phyloP scores from a whole-genome alignment of 2,113 vertebrate species.

The Thunnus maccoyii region DNA sequence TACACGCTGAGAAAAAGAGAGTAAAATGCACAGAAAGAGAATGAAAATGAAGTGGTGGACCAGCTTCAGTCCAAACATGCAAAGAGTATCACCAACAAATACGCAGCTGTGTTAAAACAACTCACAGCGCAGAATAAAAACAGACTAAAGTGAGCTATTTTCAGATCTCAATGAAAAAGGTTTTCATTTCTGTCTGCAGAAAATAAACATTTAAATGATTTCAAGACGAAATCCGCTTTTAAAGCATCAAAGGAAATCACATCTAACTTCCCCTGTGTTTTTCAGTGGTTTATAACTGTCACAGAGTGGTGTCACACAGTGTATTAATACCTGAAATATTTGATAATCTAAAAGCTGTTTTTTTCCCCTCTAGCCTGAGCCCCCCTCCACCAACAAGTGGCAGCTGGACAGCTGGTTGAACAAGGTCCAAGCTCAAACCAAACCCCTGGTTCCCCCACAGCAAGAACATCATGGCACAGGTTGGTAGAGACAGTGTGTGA shows the following conservation, averaged over 20 bases:
- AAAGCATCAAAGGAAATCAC: background rate
- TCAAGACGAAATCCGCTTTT: background rate
- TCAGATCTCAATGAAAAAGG: background rate
- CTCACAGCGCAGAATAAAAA: background rate
- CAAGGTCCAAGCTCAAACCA: conserved; percentile 96
- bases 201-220: background rate
- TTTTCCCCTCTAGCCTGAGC: conserved; percentile 86
- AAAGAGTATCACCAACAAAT: background rate
- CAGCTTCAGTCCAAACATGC: background rate
- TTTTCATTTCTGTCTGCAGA: background rate
- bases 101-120: background rate
- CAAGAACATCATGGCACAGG: conserved; percentile 88
- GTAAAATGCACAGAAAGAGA: background rate
- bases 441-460: conserved; percentile 91
- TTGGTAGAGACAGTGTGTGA: conserved; percentile 69
- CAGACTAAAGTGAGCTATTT: background rate
- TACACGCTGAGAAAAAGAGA: background rate
- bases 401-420: conserved; percentile 97
- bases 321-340: background rate
- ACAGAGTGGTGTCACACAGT: background rate
- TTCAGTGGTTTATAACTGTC: background rate
- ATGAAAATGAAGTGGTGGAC: background rate
- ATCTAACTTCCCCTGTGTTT: background rate
- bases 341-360: background rate
- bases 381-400: conserved; percentile 95